Base-by-base conservation (phyloP, 2,113 vertebrate species). In the Nematolebias whitei region DNA sequence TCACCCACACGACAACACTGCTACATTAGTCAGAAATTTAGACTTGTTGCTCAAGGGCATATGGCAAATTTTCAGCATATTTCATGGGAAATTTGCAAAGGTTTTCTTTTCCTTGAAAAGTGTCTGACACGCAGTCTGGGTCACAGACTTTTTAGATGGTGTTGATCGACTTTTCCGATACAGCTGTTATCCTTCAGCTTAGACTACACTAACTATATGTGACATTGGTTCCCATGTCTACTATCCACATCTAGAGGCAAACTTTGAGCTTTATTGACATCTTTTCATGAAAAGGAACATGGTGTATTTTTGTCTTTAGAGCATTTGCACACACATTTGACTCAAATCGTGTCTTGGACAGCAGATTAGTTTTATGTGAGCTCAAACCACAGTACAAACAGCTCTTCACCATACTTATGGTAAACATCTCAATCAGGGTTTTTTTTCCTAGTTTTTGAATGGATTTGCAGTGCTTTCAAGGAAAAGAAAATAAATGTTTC, bases 211-310 rank as follows among this genome's bases (percentile, higher is more conserved):
- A 76, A 84, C 62, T 74, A 44, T 23, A 53, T 10, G 39, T 87
- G 83, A 72, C 88, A 86, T 83, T 83, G 85, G 83, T 84, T 88
- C 83, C 78, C 86, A 85, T 82, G 86, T 81, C 79, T 70, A 39
- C 29, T 65, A 59, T 72, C 43, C 38, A 49, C 19, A 26, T 57
- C 66, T 11, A 43, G 14, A 60, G 56, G 53, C 50, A 51, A 52
- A 26, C 55, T 32, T 55, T 40, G 15, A 29, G 47, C 47, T 61
- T 54, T 65, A 22, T 51, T 66, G 57, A 76, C 58, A 54, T 67
- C 51, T 52, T 2, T 3, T 59, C 26, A 74, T 76, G 53, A 70
- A 79, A 81, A 54, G 62, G 63, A 74, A 80, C 63, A 51, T 53
- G 12, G 22, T 67, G 66, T 80, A 18, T 74, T 59, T 84, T 68